Conservation (phyloP, 2,113 vertebrate genomes). For the Apteryx mantelli region DNA sequence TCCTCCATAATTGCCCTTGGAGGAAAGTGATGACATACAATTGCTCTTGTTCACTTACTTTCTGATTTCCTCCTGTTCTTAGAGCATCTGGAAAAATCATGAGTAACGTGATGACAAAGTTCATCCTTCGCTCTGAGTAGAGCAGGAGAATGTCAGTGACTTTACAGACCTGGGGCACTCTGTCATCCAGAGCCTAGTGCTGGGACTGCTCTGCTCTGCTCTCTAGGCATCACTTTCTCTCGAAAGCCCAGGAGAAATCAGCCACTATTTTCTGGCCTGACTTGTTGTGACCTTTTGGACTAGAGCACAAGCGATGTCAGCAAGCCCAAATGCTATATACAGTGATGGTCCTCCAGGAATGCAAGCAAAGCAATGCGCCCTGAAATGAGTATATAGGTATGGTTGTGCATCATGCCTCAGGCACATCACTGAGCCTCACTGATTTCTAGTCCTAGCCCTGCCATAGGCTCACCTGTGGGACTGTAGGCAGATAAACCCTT, state of each 20-base stretch:
- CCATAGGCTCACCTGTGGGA: not conserved
- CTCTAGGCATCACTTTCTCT: not conserved
- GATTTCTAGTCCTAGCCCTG: not conserved
- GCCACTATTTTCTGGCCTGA: not conserved
- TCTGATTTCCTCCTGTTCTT: slow-evolving; percentile 27
- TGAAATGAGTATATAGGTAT: fast-evolving
- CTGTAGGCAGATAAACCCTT: not conserved
- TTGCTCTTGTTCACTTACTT: not conserved
- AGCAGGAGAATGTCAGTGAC: slow-evolving; percentile 21
- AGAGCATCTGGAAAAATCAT: not conserved
- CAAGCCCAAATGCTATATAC: not conserved
- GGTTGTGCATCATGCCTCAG: not conserved
- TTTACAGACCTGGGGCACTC: not conserved
- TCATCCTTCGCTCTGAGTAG: slow-evolving; percentile 7
- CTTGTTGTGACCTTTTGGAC: slow-evolving; percentile 14
- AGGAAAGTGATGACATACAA: not conserved
- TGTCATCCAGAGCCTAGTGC: not conserved
- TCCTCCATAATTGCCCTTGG: not conserved
- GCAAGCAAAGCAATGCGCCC: not conserved
- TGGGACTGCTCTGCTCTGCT: not conserved
- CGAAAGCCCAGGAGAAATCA: fast-evolving
- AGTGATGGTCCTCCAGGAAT: fast-evolving
- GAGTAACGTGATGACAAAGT: slow-evolving; percentile 3
- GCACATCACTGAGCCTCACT: fast-evolving
- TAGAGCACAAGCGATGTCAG: not conserved